These are phyloP conservation scores for Odontomachus brunneus DNA, from an alignment of 1,140 invertebrate species.

Conservation along the genomic window DNA sequence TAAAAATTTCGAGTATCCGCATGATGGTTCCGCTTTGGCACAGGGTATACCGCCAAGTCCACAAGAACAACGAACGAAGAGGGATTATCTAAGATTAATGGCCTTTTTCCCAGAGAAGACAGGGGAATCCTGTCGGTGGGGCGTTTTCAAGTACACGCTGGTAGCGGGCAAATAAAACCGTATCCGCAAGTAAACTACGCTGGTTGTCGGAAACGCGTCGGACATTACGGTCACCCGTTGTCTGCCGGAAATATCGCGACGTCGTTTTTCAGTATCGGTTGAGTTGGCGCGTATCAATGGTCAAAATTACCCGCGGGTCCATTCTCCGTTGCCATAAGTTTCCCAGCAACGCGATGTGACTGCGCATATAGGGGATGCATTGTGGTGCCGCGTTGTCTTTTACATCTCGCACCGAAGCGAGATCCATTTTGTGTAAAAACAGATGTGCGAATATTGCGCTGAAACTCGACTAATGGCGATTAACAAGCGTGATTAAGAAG, in stretches of 20 bases:
- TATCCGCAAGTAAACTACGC: conserved; percentile 26
- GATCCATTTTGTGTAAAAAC: no score
- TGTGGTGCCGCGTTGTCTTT: neutral
- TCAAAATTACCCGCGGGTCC: conserved; percentile 4
- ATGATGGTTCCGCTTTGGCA: conserved; percentile 21
- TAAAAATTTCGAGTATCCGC: neutral
- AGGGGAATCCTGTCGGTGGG: neutral
- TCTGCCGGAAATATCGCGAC: conserved; percentile 34
- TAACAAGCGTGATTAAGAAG: no score
- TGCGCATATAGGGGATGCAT: neutral
- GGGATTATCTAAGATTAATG: conserved; percentile 43
- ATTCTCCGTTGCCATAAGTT: neutral
- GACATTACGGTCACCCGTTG: conserved; percentile 33
- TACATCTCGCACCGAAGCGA: neutral
- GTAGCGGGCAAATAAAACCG: conserved; percentile 17
- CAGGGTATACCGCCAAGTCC: neutral
- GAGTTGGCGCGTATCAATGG: conserved; percentile 31
- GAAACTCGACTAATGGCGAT: no score
- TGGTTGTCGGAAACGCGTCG: conserved; percentile 26
- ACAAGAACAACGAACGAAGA: conserved; percentile 33
- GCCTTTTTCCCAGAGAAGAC: neutral
- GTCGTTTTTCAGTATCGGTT: conserved; percentile 38
- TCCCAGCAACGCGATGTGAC: neutral
- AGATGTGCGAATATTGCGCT: no score
- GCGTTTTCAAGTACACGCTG: conserved; percentile 9